Conservation (phyloP, 1,140 invertebrate species). For the Andricus grossulariae region DNA sequence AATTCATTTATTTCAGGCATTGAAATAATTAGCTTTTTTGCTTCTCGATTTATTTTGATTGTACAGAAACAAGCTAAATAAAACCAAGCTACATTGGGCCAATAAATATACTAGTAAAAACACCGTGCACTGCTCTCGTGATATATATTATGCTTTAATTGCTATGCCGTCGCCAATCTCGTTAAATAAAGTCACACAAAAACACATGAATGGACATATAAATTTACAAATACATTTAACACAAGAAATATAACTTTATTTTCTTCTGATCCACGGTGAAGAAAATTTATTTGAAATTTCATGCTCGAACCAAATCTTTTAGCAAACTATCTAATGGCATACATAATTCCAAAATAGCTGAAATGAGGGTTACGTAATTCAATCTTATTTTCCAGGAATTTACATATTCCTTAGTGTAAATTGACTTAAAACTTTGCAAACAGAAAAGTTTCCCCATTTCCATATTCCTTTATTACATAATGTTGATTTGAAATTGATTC, state of each 20-base stretch:
- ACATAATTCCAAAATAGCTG: neutral
- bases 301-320: no score
- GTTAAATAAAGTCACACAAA: conserved; percentile 6
- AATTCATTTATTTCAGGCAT: neutral
- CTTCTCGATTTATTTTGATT: neutral
- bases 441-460: neutral
- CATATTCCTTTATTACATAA: neutral
- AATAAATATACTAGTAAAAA: neutral
- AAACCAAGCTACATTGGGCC: neutral
- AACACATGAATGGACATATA: neutral
- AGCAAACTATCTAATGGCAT: neutral
- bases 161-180: neutral
- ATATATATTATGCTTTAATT: conserved; percentile 3
- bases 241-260: no score
- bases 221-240: neutral
- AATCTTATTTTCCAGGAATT: no score
- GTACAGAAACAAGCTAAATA: neutral
- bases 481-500: neutral
- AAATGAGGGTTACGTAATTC: neutral
- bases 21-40: neutral
- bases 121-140: neutral
- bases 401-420: neutral
- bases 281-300: no score
- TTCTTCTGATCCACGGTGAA: no score
- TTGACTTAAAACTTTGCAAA: neutral